Base-by-base conservation (phyloP, 2,797 vertebrate species). In the Moxostoma hubbsi region DNA sequence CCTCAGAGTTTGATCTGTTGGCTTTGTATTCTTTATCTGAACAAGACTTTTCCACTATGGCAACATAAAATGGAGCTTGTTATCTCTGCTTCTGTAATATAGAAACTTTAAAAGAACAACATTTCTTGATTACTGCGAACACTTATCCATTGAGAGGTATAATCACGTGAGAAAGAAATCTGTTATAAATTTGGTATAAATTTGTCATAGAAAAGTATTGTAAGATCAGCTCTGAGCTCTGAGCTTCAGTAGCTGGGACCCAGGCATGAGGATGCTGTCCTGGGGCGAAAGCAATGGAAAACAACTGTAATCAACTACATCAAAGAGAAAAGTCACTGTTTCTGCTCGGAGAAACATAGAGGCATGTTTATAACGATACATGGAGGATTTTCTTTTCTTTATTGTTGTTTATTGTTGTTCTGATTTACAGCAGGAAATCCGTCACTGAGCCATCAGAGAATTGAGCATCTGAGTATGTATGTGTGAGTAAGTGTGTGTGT, bases 1-100 rank as follows among this genome's bases (percentile, higher is more conserved):
- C 95, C 94, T 95, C 92, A 87, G 95, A 94, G 95, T 94, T 79
- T 96, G 94, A 96, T 96, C 94, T 95, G 91, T 92, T 93, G 93
- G 94, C 75, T 94, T 93, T 94, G 92, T 93, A 89, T 92, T 92
- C 89, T 84, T 47, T 66, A 85, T 89, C 87, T 83, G 87, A 84
- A 90, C 88, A 89, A 75, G 89, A 87, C 87, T 89, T 87, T 72
- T 54, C 83, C 92, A 91, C 89, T 90, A 91, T 85, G 83, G 87
- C 83, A 81, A 86, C 77, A 88, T 86, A 83, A 81, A 90, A 88
- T 79, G 85, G 89, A 89, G 90, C 91, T 93, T 92, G 92, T 94
- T 93, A 94, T 90, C 86, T 84, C 86, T 1, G 82, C 84, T 47
- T 81, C 84, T 77, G 76, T 90, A 89, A 85, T 87, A 87, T 82